phyloP scores from a whole-genome alignment of 2,113 vertebrate genomes.

The Verasper variegatus region DNA sequence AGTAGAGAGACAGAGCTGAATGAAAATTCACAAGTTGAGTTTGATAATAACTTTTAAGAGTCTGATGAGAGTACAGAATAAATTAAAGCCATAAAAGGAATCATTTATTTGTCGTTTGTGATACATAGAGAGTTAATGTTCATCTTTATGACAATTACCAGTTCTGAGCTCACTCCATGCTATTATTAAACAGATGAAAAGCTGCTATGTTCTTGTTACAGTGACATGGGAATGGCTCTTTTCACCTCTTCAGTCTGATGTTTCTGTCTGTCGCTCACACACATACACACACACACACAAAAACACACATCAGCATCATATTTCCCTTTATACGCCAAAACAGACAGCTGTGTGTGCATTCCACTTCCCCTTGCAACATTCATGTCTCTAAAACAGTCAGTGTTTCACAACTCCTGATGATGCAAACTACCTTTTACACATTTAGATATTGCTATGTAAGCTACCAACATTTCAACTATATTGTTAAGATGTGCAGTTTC shows the following conservation, averaged over 20 bases:
- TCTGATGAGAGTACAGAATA: slow-evolving; percentile 4
- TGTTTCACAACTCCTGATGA: slow-evolving; percentile 2
- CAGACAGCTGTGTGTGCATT: slow-evolving; percentile 22
- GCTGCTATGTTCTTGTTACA: too few species aligned
- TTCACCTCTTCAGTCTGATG: too few species aligned
- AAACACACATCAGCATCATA: slow-evolving; percentile 7
- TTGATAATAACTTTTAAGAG: background rate
- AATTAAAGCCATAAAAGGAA: background rate
- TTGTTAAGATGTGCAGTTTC: background rate
- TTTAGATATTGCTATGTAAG: background rate
- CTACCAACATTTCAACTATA: background rate
- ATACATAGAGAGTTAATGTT: background rate
- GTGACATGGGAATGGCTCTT: too few species aligned
- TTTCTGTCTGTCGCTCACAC: background rate
- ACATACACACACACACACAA: slow-evolving; percentile 7
- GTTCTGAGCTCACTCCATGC: too few species aligned
- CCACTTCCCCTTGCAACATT: slow-evolving; percentile 31
- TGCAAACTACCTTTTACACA: background rate
- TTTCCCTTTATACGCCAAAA: slow-evolving; percentile 41
- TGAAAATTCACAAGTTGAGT: background rate
- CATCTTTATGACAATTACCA: background rate
- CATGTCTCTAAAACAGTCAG: slow-evolving; percentile 8
- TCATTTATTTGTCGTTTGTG: background rate
- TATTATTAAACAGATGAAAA: too few species aligned
- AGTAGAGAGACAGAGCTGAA: background rate